Base-by-base conservation (phyloP, 2,797 vertebrate species). In the Protosalanx chinensis region DNA sequence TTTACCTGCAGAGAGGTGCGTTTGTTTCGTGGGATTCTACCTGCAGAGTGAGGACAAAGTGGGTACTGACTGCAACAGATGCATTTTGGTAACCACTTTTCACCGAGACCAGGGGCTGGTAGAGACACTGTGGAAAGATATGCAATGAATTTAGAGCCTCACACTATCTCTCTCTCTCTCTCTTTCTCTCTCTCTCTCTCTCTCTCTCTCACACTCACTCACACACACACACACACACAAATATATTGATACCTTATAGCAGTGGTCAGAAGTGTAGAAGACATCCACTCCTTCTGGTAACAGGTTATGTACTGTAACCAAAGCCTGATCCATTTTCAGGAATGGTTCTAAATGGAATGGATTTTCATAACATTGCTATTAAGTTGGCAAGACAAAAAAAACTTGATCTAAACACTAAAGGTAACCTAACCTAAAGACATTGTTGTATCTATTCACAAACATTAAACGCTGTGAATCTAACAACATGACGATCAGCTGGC, bases 271-370 rank as follows among this genome's bases (percentile, higher is more conserved):
- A 15, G 82, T 76, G 74, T 79, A 90, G 71, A 81, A 71, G 71
- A 92, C 75, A 46, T 74, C 75, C 32, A 93, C 75, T 8, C 81
- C 80, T 67, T 86, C 78, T n/a, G 68, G 76, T 73, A 94, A 86
- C 66, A 86, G 76, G 84, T 90, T 94, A 60, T 86, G 85, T 75
- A 94, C 84, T 1, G 85, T 91, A 67, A 94, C 61, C 79, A 92
- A 80, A 32, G 93, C 93, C 82, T 95, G 86, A 78, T 94, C 92
- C 85, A 92, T 86, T 82, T 88, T 92, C 72, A 93, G 75, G 67
- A 59, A 5, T 1, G 15, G 27, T 12, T 71, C 92, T 93, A 81
- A 61, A 78, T 10, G 10, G 64, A 32, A 51, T 65, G 49, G 1
- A 35, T 81, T 63, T 74, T 58, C 67, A 53, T 37, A 77, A 33